A percentile compares a stretch with the other conserved stretches of the same genome.
phyloP scores from a whole-genome alignment of 2,797 vertebrate species.

The Anisognathus igniventris region DNA sequence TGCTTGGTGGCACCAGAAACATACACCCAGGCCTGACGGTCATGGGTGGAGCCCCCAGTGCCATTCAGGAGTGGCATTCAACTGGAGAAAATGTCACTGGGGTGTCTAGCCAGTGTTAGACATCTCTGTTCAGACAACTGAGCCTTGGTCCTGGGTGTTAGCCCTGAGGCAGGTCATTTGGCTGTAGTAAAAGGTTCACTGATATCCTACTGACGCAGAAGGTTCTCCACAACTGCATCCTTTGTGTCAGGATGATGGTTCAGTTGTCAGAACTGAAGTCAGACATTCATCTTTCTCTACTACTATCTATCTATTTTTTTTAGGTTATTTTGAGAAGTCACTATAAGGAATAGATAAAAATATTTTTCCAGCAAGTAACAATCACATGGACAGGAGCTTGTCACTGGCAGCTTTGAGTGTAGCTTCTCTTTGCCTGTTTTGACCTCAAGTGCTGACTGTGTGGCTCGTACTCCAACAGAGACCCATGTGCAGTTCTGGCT shows the following conservation, averaged over 20 bases:
- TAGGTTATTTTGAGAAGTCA: background rate
- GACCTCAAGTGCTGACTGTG: background rate
- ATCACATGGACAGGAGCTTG: background rate
- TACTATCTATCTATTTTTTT: background rate
- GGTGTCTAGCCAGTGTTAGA: background rate
- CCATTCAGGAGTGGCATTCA: background rate
- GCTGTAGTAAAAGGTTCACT: background rate
- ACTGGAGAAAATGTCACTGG: background rate
- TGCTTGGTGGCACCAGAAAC: background rate
- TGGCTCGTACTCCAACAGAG: background rate
- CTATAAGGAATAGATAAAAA: background rate
- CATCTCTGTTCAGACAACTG: background rate
- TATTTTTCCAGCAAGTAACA: background rate
- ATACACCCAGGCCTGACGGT: background rate
- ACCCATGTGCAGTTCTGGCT: rapidly evolving
- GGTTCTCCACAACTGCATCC: background rate
- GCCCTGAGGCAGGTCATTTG: background rate
- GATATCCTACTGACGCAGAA: background rate
- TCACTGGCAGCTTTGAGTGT: background rate
- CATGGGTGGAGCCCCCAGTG: background rate
- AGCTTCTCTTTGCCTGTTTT: background rate
- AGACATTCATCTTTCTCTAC: background rate
- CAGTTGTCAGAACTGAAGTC: too few species aligned
- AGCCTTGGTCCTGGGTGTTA: rapidly evolving
- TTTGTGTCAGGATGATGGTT: background rate